These are phyloP conservation scores for Ormyrus labotus DNA, from an alignment of 2,888 invertebrate species.

Conservation along the genomic window DNA sequence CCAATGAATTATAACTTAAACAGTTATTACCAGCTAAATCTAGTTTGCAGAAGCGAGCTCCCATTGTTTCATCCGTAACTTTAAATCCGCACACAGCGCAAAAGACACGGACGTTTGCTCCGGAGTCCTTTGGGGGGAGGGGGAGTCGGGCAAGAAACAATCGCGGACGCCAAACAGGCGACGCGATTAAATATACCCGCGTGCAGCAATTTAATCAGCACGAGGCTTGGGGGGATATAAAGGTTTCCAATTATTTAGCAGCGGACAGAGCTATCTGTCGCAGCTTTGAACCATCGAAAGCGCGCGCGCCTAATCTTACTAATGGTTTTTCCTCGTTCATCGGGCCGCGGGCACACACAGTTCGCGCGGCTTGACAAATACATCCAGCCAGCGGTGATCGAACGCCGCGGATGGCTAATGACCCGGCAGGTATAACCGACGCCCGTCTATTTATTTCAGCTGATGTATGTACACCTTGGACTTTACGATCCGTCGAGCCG, in stretches of 20 bases:
- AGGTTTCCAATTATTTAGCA: slow-evolving; percentile 29
- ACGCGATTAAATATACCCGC: background rate
- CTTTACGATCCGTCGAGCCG: slow-evolving; percentile 22
- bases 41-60: no score
- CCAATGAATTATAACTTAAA: background rate
- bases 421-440: slow-evolving; percentile 5
- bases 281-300: slow-evolving; percentile 24
- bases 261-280: slow-evolving; percentile 1
- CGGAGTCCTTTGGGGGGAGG: background rate
- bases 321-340: slow-evolving; percentile 52
- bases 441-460: slow-evolving; percentile 36
- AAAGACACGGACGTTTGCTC: no score
- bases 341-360: background rate
- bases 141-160: background rate
- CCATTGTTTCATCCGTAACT: no score
- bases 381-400: background rate
- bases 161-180: background rate
- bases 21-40: no score
- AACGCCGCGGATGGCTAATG: slow-evolving; percentile 19
- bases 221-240: background rate
- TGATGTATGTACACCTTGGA: slow-evolving; percentile 10
- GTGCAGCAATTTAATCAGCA: slow-evolving; percentile 23
- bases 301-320: slow-evolving; percentile 53
- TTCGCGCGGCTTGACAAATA: slow-evolving; percentile 39
- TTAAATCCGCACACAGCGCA: no score